phyloP scores from a whole-genome alignment of 2,797 vertebrate species.

The Anguilla anguilla region DNA sequence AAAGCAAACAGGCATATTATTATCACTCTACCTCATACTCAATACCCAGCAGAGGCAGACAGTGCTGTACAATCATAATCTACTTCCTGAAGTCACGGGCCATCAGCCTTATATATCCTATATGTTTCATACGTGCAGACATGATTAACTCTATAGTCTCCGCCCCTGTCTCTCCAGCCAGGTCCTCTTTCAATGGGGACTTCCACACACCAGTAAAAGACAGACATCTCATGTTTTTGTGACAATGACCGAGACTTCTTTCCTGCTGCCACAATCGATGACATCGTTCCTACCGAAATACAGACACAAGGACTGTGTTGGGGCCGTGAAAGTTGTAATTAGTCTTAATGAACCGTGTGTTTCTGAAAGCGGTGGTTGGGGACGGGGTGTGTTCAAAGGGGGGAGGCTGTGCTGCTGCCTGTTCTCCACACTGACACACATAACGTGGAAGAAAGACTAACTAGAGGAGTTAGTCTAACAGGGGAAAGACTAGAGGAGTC shows the following conservation, averaged over 20 bases:
- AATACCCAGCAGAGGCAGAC: constrained; percentile 6
- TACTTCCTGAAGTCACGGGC: background rate
- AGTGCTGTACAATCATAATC: background rate
- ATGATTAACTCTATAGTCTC: background rate
- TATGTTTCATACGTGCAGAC: background rate
- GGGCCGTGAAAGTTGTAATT: constrained; percentile 45
- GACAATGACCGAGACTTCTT: background rate
- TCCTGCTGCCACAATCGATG: background rate
- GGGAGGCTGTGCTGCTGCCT: no score
- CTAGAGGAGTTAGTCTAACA: background rate
- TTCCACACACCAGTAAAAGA: background rate
- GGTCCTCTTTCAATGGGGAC: background rate
- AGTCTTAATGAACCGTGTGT: constrained; percentile 50
- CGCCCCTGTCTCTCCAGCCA: background rate
- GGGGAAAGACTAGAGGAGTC: background rate
- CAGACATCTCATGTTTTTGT: background rate
- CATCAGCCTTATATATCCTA: background rate
- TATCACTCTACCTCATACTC: background rate
- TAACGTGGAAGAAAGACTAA: no score
- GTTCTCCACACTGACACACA: background rate
- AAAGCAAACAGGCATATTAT: background rate
- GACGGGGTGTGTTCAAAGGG: background rate
- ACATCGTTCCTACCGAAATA: background rate
- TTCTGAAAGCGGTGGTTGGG: background rate
- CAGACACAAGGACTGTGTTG: background rate